phyloP scores from a whole-genome alignment of 1,140 invertebrate genomes.

The Coelopa frigida region DNA sequence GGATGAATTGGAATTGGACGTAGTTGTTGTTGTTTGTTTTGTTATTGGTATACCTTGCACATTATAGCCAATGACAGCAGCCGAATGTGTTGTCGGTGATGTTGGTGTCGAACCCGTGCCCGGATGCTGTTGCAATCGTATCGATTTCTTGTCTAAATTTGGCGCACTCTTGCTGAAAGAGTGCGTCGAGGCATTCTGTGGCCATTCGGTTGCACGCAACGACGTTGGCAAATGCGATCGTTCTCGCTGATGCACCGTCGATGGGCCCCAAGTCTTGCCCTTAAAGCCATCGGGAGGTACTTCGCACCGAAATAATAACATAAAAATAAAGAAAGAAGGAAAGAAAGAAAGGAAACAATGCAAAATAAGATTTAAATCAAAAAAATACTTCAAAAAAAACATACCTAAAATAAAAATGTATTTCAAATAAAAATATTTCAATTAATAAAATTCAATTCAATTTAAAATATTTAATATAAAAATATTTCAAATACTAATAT shows the following conservation, averaged over 20 bases:
- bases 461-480: too few species aligned
- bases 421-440: too few species aligned
- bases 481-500: too few species aligned
- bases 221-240: slow-evolving; percentile 61
- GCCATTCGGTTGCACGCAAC: slow-evolving; percentile 39
- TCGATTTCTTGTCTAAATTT: slow-evolving; percentile 67
- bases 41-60: slow-evolving; percentile 15
- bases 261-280: slow-evolving; percentile 96
- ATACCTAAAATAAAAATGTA: slow-evolving; percentile 9
- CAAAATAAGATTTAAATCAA: slow-evolving; percentile 13
- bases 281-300: slow-evolving; percentile 89
- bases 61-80: slow-evolving; percentile 5
- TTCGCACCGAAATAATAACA: slow-evolving; percentile 41
- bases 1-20: too few species aligned
- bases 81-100: slow-evolving; percentile 10
- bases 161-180: slow-evolving; percentile 59
- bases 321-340: slow-evolving; percentile 14
- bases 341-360: slow-evolving; percentile 11
- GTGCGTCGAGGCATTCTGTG: slow-evolving; percentile 38
- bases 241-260: slow-evolving; percentile 79
- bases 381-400: slow-evolving; percentile 13
- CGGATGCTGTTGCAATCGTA: slow-evolving; percentile 5
- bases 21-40: too few species aligned
- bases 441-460: too few species aligned
- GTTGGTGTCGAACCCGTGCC: slow-evolving; percentile 17